Base-by-base conservation (phyloP, 2,797 vertebrate genomes). In the Eleutherodactylus coqui region DNA sequence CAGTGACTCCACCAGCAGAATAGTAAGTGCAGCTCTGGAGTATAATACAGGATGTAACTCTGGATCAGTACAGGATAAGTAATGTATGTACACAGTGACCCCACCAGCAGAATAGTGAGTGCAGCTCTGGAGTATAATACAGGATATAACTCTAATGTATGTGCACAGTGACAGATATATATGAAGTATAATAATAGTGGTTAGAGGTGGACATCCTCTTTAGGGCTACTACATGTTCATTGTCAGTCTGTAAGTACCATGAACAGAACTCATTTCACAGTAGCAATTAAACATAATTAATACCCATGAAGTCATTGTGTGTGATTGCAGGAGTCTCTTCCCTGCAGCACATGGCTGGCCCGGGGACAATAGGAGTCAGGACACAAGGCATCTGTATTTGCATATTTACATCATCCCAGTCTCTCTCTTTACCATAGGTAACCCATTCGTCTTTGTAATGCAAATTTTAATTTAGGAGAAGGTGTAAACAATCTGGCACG, bases 391-490 rank as follows among this genome's bases (percentile, higher is more conserved):
- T 47, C 47, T 47, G 43, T 75, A 80, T 85, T 75, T 86, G 70
- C 85, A 86, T 82, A 45, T 29, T 34, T 41, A 13, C 38, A 4
- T 51, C 45, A 69, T 75, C 34, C 45, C 53, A 14, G 17, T 17
- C 58, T 34, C 24, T n/a, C 49, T 78, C 51, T 73, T 73, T 72
- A 73, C 51, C 49, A 60, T 83, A 83, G 47, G 67, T 64, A 29
- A 67, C 21, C 0, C 78, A 67, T 87, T 72, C 14, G 41, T 87
- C 85, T 87, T 60, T 79, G 45, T 79, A 72, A 87, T 87, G 85
- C 80, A 87, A 87, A 83, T 83, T 87, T 83, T 83, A 87, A 87
- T 87, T 87, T 79, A 87, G 75, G 75, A 75, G 51, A 83, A 78
- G 58, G 79, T 87, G 80, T 83, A 83, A 78, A 79, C 72, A 86